Percentiles rank a stretch among this genome's conserved stretches.
These are phyloP conservation scores for Muraenolepis orangiensis DNA, from an alignment of 2,797 vertebrate species.

Conservation along the genomic window DNA sequence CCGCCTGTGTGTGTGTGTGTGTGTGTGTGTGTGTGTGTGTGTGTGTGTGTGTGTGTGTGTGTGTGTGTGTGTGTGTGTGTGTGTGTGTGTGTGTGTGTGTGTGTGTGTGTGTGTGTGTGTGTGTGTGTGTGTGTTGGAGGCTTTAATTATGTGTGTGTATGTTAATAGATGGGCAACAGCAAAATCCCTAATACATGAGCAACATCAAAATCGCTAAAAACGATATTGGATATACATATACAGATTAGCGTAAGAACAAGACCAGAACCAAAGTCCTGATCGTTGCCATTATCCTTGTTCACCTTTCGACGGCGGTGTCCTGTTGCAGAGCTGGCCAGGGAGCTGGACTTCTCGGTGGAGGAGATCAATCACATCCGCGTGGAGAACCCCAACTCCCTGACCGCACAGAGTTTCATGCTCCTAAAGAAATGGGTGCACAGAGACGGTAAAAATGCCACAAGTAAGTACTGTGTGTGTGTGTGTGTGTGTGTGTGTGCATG, in stretches of 20 bases:
- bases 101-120: slow-evolving; percentile 1
- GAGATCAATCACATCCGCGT: slow-evolving; percentile 98
- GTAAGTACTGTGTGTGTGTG: slow-evolving; percentile 74
- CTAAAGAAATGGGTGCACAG: slow-evolving; percentile 99
- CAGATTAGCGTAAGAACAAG: too few relatives aligned
- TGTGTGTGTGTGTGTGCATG: slow-evolving; percentile 9
- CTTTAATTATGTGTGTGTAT: background rate
- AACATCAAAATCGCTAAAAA: too few relatives aligned
- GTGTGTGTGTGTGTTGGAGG: background rate
- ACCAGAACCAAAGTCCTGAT: too few relatives aligned
- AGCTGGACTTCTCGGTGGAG: slow-evolving; percentile 98
- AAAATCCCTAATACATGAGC: background rate
- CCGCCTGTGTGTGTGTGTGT: too few relatives aligned
- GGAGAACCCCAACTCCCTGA: slow-evolving; percentile 98
- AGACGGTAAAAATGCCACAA: slow-evolving; percentile 99
- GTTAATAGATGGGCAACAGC: background rate
- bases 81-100: slow-evolving; percentile 5
- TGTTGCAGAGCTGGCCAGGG: slow-evolving; percentile 92
- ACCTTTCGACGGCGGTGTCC: too few relatives aligned
- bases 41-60: slow-evolving; percentile 12
- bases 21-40: too few relatives aligned
- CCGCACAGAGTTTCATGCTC: slow-evolving; percentile 98
- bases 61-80: slow-evolving; percentile 2
- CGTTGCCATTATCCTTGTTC: too few relatives aligned
- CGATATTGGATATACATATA: too few relatives aligned